A percentile compares a stretch with the other conserved stretches of the same genome.
phyloP scores from a whole-genome alignment of 2,888 invertebrate genomes.

The Dichetophora obliterata region DNA sequence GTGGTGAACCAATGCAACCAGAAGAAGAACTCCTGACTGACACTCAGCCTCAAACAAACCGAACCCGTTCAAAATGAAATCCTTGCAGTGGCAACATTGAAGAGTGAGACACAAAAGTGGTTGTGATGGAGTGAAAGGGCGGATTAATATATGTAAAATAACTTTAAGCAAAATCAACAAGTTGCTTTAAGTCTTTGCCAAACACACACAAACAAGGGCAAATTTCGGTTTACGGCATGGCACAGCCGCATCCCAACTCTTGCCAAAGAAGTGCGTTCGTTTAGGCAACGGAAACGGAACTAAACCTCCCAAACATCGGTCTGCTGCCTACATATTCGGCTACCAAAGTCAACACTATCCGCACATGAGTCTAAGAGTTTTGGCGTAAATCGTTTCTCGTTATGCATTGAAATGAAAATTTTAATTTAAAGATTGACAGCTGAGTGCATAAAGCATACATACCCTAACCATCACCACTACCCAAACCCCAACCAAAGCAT shows the following conservation, averaged over 20 bases:
- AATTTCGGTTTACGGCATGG: neutral
- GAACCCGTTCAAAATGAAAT: neutral
- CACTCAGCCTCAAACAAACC: neutral
- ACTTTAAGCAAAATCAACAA: conserved; percentile 36
- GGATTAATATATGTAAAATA: neutral
- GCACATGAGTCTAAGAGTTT: conserved; percentile 7
- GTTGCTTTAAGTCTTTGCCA: conserved; percentile 20
- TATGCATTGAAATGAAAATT: conserved; percentile 38
- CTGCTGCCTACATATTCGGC: neutral
- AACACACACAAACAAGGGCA: neutral
- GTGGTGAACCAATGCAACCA: conserved; percentile 49
- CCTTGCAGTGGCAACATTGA: neutral
- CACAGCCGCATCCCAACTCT: neutral
- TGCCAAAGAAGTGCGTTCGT: neutral
- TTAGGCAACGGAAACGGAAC: conserved; percentile 20
- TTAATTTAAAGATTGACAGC: conserved; percentile 39
- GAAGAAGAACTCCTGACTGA: neutral
- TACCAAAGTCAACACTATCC: conserved; percentile 33
- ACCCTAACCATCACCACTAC: neutral
- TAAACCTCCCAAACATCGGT: neutral
- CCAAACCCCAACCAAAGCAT: neutral
- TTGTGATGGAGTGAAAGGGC: neutral
- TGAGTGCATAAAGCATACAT: neutral
- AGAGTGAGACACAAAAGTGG: no score
- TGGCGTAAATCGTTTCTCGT: conserved; percentile 28